These are phyloP conservation scores for Cacatua alba DNA, from an alignment of 2,113 vertebrate species.

Conservation along the genomic window DNA sequence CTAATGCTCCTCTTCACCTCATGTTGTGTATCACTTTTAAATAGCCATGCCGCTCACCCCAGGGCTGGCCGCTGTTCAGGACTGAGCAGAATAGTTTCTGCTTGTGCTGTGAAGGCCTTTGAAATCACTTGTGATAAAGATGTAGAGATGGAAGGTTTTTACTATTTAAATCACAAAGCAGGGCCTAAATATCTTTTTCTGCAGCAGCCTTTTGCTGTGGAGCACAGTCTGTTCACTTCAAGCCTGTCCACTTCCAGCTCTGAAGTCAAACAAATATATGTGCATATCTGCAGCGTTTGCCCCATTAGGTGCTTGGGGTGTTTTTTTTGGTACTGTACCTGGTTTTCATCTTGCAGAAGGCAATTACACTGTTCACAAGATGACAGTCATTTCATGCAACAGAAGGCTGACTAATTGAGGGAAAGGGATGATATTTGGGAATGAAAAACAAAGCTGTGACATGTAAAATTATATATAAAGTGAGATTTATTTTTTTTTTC, in stretches of 20 bases:
- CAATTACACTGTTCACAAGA: not conserved
- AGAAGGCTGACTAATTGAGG: constrained; percentile 24
- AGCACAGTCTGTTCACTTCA: not conserved
- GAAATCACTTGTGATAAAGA: constrained; percentile 28
- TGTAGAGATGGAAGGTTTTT: not conserved
- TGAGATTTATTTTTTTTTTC: not conserved
- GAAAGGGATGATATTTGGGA: constrained; percentile 21
- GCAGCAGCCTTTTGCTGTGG: not conserved
- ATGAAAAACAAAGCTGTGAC: constrained; percentile 32
- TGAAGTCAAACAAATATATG: not conserved
- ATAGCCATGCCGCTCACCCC: not conserved
- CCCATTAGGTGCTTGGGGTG: not conserved
- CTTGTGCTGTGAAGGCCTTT: not conserved
- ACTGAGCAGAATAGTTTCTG: not conserved
- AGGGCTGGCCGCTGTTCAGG: constrained; percentile 29
- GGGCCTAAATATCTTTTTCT: not conserved
- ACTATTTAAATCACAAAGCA: not conserved
- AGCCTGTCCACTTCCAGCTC: not conserved
- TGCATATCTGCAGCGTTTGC: not conserved
- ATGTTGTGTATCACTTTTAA: constrained; percentile 59
- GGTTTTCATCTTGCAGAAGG: constrained; percentile 23
- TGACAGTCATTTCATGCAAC: not conserved
- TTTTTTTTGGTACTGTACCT: not conserved
- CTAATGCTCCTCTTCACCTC: constrained; percentile 45
- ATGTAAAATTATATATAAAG: not conserved